Conservation (phyloP, 2,888 invertebrate genomes). For the Aquatica leii region DNA sequence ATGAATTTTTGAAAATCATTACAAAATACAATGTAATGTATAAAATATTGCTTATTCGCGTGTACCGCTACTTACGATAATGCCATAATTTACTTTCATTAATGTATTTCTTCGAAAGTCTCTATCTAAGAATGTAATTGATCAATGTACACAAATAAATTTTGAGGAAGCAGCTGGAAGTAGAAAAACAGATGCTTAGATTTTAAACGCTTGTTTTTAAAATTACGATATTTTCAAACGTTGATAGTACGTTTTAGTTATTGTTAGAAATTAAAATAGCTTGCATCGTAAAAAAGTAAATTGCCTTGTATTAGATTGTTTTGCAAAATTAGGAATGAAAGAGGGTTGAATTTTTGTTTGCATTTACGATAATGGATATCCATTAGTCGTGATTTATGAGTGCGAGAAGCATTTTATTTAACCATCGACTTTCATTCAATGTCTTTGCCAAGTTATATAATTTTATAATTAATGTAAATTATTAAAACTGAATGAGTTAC, state of each 20-base stretch:
- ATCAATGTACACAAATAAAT: too few species aligned
- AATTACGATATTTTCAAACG: not conserved
- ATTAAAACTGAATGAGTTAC: too few species aligned
- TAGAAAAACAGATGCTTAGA: too few species aligned
- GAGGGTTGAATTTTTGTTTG: conserved; percentile 24
- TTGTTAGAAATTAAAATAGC: conserved; percentile 3
- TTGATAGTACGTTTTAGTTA: conserved; percentile 5
- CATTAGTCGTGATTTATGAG: conserved; percentile 29
- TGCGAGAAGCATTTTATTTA: too few species aligned
- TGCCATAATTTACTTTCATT: too few species aligned
- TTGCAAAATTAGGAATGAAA: conserved; percentile 27
- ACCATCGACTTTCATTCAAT: conserved; percentile 17
- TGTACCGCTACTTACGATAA: too few species aligned
- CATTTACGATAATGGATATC: conserved; percentile 33
- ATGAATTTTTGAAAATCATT: too few species aligned
- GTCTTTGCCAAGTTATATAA: not conserved
- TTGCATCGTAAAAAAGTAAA: conserved; percentile 10
- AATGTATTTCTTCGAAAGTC: too few species aligned
- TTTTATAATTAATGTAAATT: not conserved
- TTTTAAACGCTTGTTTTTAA: not conserved
- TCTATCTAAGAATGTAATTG: too few species aligned
- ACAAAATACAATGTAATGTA: too few species aligned
- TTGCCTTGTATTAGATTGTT: conserved; percentile 14
- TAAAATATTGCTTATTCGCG: too few species aligned
- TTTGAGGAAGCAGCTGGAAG: too few species aligned